Evolutionary conservation across 2,888 invertebrate species (phyloP), one percentile per base, ranked within the genome.

Genomic region (Rhamnusium bicolor): DNA sequence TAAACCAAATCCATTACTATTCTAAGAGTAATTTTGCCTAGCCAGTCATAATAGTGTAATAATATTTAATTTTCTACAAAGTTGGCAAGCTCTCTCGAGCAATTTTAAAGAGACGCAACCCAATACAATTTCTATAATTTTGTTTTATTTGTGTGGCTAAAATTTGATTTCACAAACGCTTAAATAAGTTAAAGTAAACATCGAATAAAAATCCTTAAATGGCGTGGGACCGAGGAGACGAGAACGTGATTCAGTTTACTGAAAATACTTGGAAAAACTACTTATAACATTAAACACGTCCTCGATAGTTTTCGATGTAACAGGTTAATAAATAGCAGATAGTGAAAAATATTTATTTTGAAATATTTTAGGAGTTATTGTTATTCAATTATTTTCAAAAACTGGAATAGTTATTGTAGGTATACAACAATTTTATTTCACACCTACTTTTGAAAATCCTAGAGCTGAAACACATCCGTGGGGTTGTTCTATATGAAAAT

Each of bases 91-190:
- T 27, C 24, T 54, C 24, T 54, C 54, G 27, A 56, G 2, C 27
- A 8, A 27, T 32, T 58, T 58, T 29, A 58, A 58, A 58, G 32
- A 40, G n/a, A n/a, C 1, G 24, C 40, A n/a, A 40, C n/a, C 40
- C 4, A 40, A 40, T n/a, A 40, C n/a, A 40, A 40, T 40, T n/a
- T n/a, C n/a, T 40, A 19, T 12, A 54, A 27, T 54, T n/a, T 54
- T 54, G 27, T 54, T 27, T 21, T 54, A 54, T 54, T 54, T 54
- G 24, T 54, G 54, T 54, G 27, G 54, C 54, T 21, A 24, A 54
- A 54, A 24, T 54, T 54, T 21, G 24, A 54, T 54, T 54, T 54
- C 54, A 21, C 54, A 54, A 24, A 24, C n/a, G 21, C 27, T 19
- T n/a, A 24, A 54, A 54, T 12, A 27, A 54, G 14, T 54, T 54